Conservation (phyloP, 2,797 vertebrate species). For the Setipinna tenuifilis region DNA sequence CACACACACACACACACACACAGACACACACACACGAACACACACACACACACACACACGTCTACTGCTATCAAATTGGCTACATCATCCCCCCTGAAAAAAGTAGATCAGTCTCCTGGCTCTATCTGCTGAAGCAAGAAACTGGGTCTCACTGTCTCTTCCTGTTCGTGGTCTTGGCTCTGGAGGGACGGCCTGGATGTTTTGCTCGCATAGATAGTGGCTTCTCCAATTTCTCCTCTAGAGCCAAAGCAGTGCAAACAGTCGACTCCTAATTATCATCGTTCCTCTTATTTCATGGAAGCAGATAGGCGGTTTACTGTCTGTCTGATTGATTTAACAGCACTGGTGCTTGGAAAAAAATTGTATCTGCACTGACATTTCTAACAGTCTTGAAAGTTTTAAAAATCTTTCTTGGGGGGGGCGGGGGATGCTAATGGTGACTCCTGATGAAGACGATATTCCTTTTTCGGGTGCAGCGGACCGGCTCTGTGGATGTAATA, state of each 20-base stretch:
- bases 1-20: background rate
- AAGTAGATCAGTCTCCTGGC: constrained; percentile 5
- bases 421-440: background rate
- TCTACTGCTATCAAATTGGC: background rate
- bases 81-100: background rate
- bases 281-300: background rate
- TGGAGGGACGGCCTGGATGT: constrained; percentile 7
- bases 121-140: background rate
- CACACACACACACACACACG: background rate
- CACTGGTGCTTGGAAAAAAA: background rate
- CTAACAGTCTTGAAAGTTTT: background rate
- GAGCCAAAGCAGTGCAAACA: background rate
- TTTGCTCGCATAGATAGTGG: background rate
- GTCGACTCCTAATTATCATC: constrained; percentile 3
- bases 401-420: too few relatives aligned
- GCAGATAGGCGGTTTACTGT: background rate
- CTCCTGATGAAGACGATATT: background rate
- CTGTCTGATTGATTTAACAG: background rate
- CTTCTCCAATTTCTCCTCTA: background rate
- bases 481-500: background rate
- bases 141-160: background rate
- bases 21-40: background rate
- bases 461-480: background rate
- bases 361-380: background rate
- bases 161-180: background rate